Conservation (phyloP, 2,797 vertebrate species). For the Pipistrellus kuhlii region DNA sequence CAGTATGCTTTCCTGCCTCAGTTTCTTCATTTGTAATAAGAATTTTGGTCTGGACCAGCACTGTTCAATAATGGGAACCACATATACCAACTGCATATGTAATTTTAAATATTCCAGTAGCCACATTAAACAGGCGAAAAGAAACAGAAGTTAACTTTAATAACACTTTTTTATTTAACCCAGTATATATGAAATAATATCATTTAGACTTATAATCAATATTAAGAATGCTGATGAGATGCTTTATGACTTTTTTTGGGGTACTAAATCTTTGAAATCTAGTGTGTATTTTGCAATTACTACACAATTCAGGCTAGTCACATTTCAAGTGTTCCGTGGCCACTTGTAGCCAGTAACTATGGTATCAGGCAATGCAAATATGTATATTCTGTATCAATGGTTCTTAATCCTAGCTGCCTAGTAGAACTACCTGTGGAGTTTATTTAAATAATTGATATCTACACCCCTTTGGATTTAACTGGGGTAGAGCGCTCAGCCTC, state of each 20-base stretch:
- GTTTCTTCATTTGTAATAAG: constrained; percentile 30
- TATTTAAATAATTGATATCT: neutral
- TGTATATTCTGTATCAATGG: neutral
- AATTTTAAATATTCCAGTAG: neutral
- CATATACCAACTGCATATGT: neutral
- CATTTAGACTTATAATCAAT: constrained; percentile 3
- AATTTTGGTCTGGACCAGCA: neutral
- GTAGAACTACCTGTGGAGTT: neutral
- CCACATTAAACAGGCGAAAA: neutral
- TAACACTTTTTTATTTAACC: neutral
- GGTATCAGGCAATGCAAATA: neutral
- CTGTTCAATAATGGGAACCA: neutral
- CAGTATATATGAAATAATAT: neutral
- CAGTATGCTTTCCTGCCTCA: neutral
- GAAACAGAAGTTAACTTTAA: constrained; percentile 9
- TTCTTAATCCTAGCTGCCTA: constrained; percentile 4
- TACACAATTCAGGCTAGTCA: neutral
- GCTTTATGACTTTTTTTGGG: neutral
- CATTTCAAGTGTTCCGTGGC: neutral
- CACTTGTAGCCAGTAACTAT: neutral
- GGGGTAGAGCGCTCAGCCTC: neutral
- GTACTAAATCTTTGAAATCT: constrained; percentile 20
- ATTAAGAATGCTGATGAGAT: constrained; percentile 26
- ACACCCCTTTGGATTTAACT: neutral
- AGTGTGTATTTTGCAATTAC: neutral